Evolutionary conservation across 2,888 invertebrate genomes (phyloP).

Genomic region (Xestobium rufovillosum): DNA sequence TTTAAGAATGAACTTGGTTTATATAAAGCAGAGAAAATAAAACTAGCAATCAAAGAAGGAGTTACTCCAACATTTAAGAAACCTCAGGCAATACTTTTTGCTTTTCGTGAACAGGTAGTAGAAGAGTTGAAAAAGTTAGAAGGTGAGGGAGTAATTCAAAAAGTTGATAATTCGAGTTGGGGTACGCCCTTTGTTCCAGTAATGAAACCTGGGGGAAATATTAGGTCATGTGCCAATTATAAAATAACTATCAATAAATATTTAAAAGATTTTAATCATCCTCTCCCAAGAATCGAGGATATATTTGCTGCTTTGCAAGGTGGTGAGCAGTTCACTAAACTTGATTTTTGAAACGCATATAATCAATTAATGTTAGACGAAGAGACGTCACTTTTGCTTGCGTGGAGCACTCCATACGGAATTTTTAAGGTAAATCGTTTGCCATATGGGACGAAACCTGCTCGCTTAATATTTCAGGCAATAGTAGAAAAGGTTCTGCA

Average conservation of each 20-base stretch:
- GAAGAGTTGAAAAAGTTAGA: not conserved
- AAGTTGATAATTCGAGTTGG: conserved; percentile 4
- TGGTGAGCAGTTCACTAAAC: conserved; percentile 18
- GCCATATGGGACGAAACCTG: conserved; percentile 36
- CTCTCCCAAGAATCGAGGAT: too few relatives aligned
- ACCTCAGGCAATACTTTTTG: not conserved
- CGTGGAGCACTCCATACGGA: conserved; percentile 26
- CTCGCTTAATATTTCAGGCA: conserved; percentile 36
- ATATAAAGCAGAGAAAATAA: too few relatives aligned
- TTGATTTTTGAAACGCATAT: conserved; percentile 17
- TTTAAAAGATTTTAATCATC: conserved; percentile 5
- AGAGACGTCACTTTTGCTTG: conserved; percentile 15
- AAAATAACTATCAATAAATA: conserved; percentile 6
- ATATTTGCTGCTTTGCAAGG: conserved; percentile 19
- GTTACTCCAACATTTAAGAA: too few relatives aligned
- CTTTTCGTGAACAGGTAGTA: not conserved
- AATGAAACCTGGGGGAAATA: conserved; percentile 3
- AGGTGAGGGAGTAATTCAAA: not conserved
- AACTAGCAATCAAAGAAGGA: too few relatives aligned
- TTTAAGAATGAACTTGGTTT: too few relatives aligned
- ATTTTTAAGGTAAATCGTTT: conserved; percentile 33
- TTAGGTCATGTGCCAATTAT: conserved; percentile 6
- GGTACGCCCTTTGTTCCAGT: conserved; percentile 1
- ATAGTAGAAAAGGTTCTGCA: conserved; percentile 22
- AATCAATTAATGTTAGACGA: conserved; percentile 17